phyloP scores from a whole-genome alignment of 1,140 invertebrate species.

The Drosophila dunni region DNA sequence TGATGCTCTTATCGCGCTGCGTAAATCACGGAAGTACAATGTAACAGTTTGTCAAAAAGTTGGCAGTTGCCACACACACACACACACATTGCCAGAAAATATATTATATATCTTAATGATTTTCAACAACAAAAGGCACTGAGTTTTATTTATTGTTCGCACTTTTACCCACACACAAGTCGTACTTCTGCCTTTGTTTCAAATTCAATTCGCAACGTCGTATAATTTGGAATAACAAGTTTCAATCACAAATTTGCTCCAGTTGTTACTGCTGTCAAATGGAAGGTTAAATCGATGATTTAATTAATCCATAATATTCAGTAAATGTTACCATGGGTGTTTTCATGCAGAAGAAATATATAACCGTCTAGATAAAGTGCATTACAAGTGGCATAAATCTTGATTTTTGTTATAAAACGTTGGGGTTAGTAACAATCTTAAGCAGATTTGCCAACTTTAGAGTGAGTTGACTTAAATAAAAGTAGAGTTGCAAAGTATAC shows the following conservation, averaged over 20 bases:
- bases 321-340: too few relatives aligned
- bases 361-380: too few relatives aligned
- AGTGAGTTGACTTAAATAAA: background rate
- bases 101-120: slow-evolving; percentile 62
- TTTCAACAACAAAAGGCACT: slow-evolving; percentile 44
- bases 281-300: too few relatives aligned
- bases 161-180: background rate
- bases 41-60: slow-evolving; percentile 64
- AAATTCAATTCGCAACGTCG: slow-evolving; percentile 15
- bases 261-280: too few relatives aligned
- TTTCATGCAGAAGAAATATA: too few relatives aligned
- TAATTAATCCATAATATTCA: too few relatives aligned
- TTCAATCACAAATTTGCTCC: background rate
- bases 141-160: slow-evolving; percentile 44
- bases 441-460: too few relatives aligned
- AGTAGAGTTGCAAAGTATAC: background rate
- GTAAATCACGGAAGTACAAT: slow-evolving; percentile 61
- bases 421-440: too few relatives aligned
- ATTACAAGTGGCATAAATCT: too few relatives aligned
- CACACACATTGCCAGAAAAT: slow-evolving; percentile 21
- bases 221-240: slow-evolving; percentile 18
- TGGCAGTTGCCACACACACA: slow-evolving; percentile 30
- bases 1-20: slow-evolving; percentile 34
- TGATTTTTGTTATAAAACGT: too few relatives aligned
- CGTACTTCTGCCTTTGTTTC: background rate